Evolutionary conservation across 2,888 invertebrate genomes (phyloP).

Genomic region (Agriotes lineatus): DNA sequence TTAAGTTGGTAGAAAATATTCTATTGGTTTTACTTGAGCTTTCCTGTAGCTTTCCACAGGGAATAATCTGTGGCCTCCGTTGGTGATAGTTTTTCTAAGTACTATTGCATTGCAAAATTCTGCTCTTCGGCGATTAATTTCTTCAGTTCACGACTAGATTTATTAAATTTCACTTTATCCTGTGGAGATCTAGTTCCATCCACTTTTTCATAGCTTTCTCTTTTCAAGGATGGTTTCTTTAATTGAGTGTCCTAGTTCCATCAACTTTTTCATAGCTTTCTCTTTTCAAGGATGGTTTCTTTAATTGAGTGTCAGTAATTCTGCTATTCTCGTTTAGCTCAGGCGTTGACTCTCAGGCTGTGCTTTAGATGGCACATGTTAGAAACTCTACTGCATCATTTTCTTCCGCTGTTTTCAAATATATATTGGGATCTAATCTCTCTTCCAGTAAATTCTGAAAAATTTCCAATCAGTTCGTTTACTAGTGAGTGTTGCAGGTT

Average conservation of each 20-base stretch:
- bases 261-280: no score
- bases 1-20: not conserved
- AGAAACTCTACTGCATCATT: not conserved
- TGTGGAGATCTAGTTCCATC: not conserved
- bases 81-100: no score
- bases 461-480: not conserved
- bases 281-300: not conserved
- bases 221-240: no score
- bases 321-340: not conserved
- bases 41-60: not conserved
- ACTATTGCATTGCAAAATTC: not conserved
- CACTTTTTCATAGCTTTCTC: no score
- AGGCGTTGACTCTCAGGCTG: not conserved
- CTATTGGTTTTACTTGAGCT: not conserved
- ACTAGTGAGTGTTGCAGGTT: not conserved
- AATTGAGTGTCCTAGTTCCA: no score
- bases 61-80: no score
- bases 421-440: not conserved
- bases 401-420: no score
- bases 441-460: not conserved
- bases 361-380: not conserved
- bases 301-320: not conserved
- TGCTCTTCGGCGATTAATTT: not conserved
- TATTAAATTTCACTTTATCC: not conserved
- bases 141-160: not conserved